Conservation (phyloP, 2,113 vertebrate species). For the Morone chrysops region DNA sequence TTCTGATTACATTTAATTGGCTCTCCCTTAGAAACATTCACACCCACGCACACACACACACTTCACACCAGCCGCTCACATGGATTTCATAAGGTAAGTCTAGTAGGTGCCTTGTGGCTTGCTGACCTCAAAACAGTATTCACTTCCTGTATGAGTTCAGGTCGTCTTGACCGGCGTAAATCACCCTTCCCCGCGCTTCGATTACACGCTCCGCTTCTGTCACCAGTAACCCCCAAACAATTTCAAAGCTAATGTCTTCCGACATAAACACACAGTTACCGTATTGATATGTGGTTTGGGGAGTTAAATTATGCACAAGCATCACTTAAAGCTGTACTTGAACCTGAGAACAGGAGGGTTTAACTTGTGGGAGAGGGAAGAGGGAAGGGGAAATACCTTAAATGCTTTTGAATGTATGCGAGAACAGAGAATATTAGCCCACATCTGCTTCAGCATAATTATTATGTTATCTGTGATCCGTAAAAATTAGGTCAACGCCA, state of each 20-base stretch:
- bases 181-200: slow-evolving; percentile 57
- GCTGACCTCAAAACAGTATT: slow-evolving; percentile 72
- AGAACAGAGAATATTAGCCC: slow-evolving; percentile 51
- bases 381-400: slow-evolving; percentile 54
- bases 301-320: slow-evolving; percentile 64
- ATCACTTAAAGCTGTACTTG: slow-evolving; percentile 49
- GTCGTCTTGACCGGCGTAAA: slow-evolving; percentile 67
- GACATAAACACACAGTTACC: slow-evolving; percentile 73
- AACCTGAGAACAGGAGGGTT: slow-evolving; percentile 56
- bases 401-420: slow-evolving; percentile 56
- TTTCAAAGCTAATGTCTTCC: slow-evolving; percentile 75
- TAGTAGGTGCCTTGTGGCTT: slow-evolving; percentile 68
- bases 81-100: slow-evolving; percentile 66
- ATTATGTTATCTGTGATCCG: slow-evolving; percentile 63
- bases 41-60: slow-evolving; percentile 19
- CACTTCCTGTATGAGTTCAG: slow-evolving; percentile 71
- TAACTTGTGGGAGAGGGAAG: slow-evolving; percentile 35
- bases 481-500: slow-evolving; percentile 53
- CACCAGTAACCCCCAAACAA: slow-evolving; percentile 52
- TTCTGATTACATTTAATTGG: slow-evolving; percentile 72
- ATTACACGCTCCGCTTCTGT: slow-evolving; percentile 70
- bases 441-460: slow-evolving; percentile 58
- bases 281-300: slow-evolving; percentile 71
- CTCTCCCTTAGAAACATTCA: slow-evolving; percentile 36
- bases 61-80: slow-evolving; percentile 56